Evolutionary conservation across 2,888 invertebrate species (phyloP).

Genomic region (Loripinus fragilis): DNA sequence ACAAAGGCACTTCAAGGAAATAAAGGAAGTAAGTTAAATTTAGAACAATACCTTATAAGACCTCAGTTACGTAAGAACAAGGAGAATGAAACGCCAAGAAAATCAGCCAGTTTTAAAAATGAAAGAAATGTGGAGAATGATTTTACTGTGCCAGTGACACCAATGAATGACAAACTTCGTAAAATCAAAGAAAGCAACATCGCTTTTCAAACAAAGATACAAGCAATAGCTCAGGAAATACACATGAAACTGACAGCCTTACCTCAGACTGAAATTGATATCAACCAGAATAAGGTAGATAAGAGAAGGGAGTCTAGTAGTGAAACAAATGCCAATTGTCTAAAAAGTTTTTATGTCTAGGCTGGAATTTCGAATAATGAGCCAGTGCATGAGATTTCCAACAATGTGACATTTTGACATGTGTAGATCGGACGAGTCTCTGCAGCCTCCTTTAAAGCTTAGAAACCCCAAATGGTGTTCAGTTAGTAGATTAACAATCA

Average conservation of each 20-base stretch:
- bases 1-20: neutral
- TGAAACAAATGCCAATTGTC: neutral
- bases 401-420: no score
- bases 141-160: neutral
- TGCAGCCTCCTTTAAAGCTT: no score
- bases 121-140: neutral
- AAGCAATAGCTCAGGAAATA: neutral
- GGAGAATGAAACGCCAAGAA: neutral
- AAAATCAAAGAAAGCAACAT: constrained; percentile 16
- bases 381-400: no score
- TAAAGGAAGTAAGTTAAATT: neutral
- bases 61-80: neutral
- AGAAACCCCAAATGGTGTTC: no score
- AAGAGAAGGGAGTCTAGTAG: neutral
- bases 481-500: no score
- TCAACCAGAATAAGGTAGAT: constrained; percentile 13
- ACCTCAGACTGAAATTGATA: neutral
- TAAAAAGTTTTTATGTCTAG: constrained; percentile 36
- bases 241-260: neutral
- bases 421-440: no score
- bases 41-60: neutral
- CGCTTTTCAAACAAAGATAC: constrained; percentile 10
- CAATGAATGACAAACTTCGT: neutral
- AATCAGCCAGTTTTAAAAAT: no score
- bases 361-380: neutral